Evolutionary conservation across 1,140 invertebrate species (phyloP).

Genomic region (Micrasema minimum): DNA sequence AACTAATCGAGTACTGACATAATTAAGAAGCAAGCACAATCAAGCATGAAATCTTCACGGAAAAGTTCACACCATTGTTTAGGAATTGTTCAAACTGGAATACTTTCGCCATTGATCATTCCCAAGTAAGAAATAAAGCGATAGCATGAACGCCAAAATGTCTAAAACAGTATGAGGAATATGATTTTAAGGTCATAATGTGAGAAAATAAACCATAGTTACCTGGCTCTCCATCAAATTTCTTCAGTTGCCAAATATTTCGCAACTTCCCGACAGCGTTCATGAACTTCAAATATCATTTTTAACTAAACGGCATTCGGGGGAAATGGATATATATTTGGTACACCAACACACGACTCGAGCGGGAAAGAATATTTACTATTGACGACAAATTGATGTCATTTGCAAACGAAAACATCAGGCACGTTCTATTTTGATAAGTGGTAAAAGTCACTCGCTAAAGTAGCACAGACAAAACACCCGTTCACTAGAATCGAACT

Average conservation of each 20-base stretch:
- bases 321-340: constrained; percentile 10
- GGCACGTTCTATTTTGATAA: constrained; percentile 49
- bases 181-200: constrained; percentile 38
- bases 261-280: constrained; percentile 43
- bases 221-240: constrained; percentile 46
- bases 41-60: constrained; percentile 12
- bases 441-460: constrained; percentile 45
- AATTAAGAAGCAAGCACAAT: constrained; percentile 1
- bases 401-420: constrained; percentile 44
- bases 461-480: constrained; percentile 24
- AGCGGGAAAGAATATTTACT: constrained; percentile 30
- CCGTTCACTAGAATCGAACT: constrained; percentile 16
- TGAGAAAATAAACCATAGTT: constrained; percentile 43
- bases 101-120: constrained; percentile 33
- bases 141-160: background rate
- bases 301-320: constrained; percentile 19
- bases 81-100: background rate
- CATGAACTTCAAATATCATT: constrained; percentile 43
- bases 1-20: background rate
- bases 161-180: constrained; percentile 3
- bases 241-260: constrained; percentile 46
- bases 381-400: constrained; percentile 43
- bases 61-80: constrained; percentile 32
- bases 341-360: constrained; percentile 8
- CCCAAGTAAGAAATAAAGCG: background rate